Base-by-base conservation (phyloP, 2,888 invertebrate genomes). In the Leptinotarsa peninsularis region DNA sequence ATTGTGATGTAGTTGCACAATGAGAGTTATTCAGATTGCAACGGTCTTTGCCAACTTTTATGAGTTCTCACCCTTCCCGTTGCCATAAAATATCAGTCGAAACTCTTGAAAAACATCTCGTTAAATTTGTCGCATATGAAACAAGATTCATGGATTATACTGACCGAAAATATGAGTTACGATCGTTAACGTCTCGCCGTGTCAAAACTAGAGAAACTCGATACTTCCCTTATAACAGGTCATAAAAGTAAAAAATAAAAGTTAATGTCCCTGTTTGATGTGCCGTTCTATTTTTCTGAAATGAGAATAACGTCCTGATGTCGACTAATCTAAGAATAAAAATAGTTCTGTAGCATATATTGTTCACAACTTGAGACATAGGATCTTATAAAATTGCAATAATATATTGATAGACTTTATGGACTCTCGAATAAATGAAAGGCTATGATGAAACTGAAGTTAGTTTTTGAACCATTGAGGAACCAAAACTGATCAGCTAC, bases 101-200 rank as follows among this genome's bases (percentile, higher is more conserved):
- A 68, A 76, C 72, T 73, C 10, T 69, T 70, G 58, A 70, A 70
- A 70, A 70, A 70, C 23, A 23, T 58, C 69, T 70, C 85, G 82
- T 86, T 86, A 86, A 86, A 86, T 80, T 84, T 83, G 85, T 86
- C 85, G 86, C 85, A 84, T 86, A 85, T 86, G 86, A 86, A 86
- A 86, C 85, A 83, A 74, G 83, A 60, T 70, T 58, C 56, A 70
- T 23, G 70, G 85, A 86, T 85, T 85, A 43, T 43, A 86, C 86
- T 83, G 84, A 83, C 84, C 82, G 83, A 85, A 85, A 85, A 84
- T 85, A 85, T 85, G 84, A 85, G 84, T 86, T 85, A 85, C 82
- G 82, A 79, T 76, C 82, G 81, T 84, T 85, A 85, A 84, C 82
- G 83, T 81, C 79, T 81, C 79, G 81, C 79, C 77, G 74, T 78